Evolutionary conservation across 2,888 invertebrate species (phyloP).

Genomic region (Phlogophora meticulosa): DNA sequence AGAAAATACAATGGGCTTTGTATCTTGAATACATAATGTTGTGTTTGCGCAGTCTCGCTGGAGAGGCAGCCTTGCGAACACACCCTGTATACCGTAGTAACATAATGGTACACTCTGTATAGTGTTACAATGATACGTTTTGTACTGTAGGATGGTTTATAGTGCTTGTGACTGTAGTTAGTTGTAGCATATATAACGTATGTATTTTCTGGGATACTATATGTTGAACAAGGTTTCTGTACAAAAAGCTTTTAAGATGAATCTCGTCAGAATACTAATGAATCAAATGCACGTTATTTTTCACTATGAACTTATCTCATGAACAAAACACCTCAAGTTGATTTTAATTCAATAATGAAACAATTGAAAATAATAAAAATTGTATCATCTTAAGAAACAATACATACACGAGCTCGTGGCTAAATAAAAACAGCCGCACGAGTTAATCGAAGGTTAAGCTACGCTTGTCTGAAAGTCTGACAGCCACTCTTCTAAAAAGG

Average conservation of each 20-base stretch:
- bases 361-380: background rate
- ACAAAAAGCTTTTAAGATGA: too few relatives aligned
- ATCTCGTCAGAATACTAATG: background rate
- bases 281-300: too few relatives aligned
- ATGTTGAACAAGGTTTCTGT: too few relatives aligned
- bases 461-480: too few relatives aligned
- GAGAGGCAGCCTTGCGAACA: slow-evolving; percentile 37
- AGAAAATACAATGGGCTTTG: slow-evolving; percentile 58
- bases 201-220: background rate
- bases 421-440: too few relatives aligned
- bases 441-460: too few relatives aligned
- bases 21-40: slow-evolving; percentile 59
- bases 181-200: background rate
- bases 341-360: too few relatives aligned
- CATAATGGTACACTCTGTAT: slow-evolving; percentile 31
- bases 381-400: too few relatives aligned
- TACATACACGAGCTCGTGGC: too few relatives aligned
- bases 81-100: slow-evolving; percentile 34
- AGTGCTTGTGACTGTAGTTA: background rate
- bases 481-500: too few relatives aligned
- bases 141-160: slow-evolving; percentile 1
- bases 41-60: slow-evolving; percentile 35
- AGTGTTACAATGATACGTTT: slow-evolving; percentile 31
- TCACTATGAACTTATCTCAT: too few relatives aligned
- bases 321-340: too few relatives aligned